These are phyloP conservation scores for Hydrozoanthus tunicans DNA, from an alignment of 64 coral and sea anemone genomes.

Conservation along the genomic window DNA sequence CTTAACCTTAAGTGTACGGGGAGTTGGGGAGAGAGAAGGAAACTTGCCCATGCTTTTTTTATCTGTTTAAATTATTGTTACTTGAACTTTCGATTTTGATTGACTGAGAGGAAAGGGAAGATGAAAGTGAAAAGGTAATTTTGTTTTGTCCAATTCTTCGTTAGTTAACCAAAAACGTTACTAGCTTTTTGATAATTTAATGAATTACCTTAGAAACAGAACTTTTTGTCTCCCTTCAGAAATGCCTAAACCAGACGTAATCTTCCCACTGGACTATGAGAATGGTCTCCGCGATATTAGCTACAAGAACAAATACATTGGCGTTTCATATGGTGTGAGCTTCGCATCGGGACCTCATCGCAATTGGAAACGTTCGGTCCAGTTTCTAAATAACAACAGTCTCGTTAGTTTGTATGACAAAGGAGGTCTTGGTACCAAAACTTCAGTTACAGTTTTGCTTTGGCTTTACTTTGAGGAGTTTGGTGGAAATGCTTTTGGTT, in stretches of 20 bases:
- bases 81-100: too few relatives aligned
- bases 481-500: conserved; percentile 29
- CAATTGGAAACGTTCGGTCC: not conserved
- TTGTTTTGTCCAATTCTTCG: too few relatives aligned
- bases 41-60: too few relatives aligned
- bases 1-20: too few relatives aligned
- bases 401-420: not conserved
- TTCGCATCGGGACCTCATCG: not conserved
- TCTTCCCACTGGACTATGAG: conserved; percentile 16
- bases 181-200: too few relatives aligned
- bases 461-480: conserved; percentile 31
- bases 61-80: too few relatives aligned
- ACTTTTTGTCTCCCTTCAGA: not conserved
- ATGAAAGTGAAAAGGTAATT: too few relatives aligned
- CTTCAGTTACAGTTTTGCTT: not conserved
- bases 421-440: not conserved
- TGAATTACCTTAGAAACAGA: too few relatives aligned
- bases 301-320: not conserved
- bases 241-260: conserved; percentile 1
- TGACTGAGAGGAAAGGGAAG: too few relatives aligned
- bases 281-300: not conserved
- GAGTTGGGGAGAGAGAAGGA: too few relatives aligned
- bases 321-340: not conserved
- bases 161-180: too few relatives aligned
- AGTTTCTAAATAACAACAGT: conserved; percentile 4